Evolutionary conservation across 2,888 invertebrate species (phyloP).

Genomic region (Amblyteles armatorius): DNA sequence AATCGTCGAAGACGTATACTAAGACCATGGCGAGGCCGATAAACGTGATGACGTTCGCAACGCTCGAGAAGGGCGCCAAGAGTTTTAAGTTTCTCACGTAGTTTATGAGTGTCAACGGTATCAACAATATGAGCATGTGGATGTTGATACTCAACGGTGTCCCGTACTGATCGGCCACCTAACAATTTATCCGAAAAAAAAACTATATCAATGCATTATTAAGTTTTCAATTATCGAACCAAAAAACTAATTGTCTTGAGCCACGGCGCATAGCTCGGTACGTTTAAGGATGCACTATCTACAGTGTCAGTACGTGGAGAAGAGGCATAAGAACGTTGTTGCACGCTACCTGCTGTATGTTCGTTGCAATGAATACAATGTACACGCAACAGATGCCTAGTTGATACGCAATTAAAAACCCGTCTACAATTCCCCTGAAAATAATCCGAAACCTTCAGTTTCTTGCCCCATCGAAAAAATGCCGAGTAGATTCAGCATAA

Average conservation of each 20-base stretch:
- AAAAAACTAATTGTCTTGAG: background rate
- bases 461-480: constrained; percentile 7
- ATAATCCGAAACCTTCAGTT: constrained; percentile 67
- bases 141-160: constrained; percentile 86
- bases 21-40: constrained; percentile 91
- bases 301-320: constrained; percentile 30
- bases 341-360: constrained; percentile 86
- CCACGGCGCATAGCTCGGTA: constrained; percentile 38
- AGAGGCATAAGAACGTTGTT: constrained; percentile 41
- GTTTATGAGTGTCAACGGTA: constrained; percentile 90
- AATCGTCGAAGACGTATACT: constrained; percentile 89
- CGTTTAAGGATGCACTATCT: constrained; percentile 32
- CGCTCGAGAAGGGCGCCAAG: constrained; percentile 93
- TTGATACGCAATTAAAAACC: constrained; percentile 92
- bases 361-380: constrained; percentile 91
- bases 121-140: constrained; percentile 90
- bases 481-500: background rate
- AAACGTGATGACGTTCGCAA: constrained; percentile 93
- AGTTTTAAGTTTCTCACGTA: constrained; percentile 91
- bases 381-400: constrained; percentile 96
- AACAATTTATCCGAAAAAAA: constrained; percentile 69
- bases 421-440: constrained; percentile 87
- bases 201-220: constrained; percentile 5
- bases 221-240: background rate
- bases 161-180: constrained; percentile 85